phyloP scores from a whole-genome alignment of 2,113 vertebrate species.

The Nestor notabilis region DNA sequence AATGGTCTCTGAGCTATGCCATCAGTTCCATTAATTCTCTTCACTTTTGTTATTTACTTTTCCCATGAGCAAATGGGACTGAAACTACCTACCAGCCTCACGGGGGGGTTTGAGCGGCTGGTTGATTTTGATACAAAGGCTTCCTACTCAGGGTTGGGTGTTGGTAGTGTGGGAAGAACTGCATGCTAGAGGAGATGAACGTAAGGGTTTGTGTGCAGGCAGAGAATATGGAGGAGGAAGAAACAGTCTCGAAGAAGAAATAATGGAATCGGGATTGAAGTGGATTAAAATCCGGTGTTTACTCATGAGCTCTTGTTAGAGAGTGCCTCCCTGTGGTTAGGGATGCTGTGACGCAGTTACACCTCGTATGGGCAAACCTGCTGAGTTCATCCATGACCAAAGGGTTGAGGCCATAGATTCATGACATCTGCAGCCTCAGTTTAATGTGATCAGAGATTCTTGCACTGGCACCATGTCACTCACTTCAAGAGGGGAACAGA shows the following conservation, averaged over 20 bases:
- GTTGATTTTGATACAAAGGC: conserved; percentile 3
- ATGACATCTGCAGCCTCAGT: background rate
- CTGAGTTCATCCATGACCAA: background rate
- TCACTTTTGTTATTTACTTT: background rate
- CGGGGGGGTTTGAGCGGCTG: background rate
- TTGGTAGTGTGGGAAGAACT: background rate
- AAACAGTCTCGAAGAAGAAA: background rate
- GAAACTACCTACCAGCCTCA: background rate
- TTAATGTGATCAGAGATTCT: background rate
- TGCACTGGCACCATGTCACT: background rate
- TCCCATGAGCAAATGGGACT: background rate
- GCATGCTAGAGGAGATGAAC: background rate
- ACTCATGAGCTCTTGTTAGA: background rate
- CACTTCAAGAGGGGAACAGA: background rate
- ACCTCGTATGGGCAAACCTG: background rate
- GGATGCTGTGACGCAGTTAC: background rate
- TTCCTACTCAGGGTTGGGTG: background rate
- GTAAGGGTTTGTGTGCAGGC: background rate
- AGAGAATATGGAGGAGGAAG: background rate
- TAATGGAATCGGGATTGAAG: fast-evolving
- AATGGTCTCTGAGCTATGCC: background rate
- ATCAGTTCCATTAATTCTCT: background rate
- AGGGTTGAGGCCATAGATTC: background rate
- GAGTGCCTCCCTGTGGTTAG: conserved; percentile 49
- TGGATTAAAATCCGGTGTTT: fast-evolving